Evolutionary conservation across 2,797 vertebrate genomes (phyloP).

Genomic region (Phataginus tetradactyla): DNA sequence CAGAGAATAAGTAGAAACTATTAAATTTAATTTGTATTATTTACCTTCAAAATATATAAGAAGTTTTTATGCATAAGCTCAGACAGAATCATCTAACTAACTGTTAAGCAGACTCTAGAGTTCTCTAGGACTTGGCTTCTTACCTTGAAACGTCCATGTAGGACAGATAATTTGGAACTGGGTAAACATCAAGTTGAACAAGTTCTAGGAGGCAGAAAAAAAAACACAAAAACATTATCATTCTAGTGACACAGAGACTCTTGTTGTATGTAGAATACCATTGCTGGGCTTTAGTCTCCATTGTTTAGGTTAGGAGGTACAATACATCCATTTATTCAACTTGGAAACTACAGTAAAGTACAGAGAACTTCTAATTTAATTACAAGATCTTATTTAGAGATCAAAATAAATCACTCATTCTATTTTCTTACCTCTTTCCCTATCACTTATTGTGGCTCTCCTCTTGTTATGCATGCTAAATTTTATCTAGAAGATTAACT

Average conservation of each 20-base stretch:
- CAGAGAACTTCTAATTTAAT: slow-evolving; percentile 31
- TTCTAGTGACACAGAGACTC: slow-evolving; percentile 87
- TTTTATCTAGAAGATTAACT: background rate
- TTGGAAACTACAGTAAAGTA: background rate
- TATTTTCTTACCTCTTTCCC: background rate
- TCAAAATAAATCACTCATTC: background rate
- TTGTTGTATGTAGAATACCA: background rate
- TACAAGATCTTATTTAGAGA: slow-evolving; percentile 37
- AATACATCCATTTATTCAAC: background rate
- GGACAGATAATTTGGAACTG: slow-evolving; percentile 93
- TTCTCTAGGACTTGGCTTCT: slow-evolving; percentile 65
- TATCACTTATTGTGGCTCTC: background rate
- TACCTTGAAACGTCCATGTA: slow-evolving; percentile 98
- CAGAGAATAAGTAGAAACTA: background rate
- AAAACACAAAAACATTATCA: slow-evolving; percentile 83
- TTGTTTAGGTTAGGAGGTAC: slow-evolving; percentile 31
- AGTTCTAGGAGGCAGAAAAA: slow-evolving; percentile 89
- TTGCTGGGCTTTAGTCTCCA: background rate
- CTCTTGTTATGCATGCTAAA: background rate
- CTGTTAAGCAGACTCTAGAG: background rate
- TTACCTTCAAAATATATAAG: slow-evolving; percentile 30
- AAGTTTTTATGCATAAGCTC: background rate
- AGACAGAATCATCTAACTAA: background rate
- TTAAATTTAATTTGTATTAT: background rate
- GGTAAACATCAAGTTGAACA: slow-evolving; percentile 93